Percentiles rank a stretch among this genome's conserved stretches.
Evolutionary conservation across 2,888 invertebrate species (phyloP).

Genomic region (Diplolepis rosae): DNA sequence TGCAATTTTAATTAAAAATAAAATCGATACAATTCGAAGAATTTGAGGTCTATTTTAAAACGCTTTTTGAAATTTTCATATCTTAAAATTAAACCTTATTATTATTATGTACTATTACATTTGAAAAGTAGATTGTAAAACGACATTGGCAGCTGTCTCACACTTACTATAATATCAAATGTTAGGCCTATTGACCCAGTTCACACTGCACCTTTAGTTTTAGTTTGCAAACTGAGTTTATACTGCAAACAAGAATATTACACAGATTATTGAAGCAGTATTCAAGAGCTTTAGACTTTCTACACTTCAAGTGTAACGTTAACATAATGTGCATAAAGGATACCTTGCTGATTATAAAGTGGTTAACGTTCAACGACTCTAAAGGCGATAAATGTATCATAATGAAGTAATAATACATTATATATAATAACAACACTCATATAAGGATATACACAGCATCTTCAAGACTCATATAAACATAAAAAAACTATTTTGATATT

Average conservation of each 20-base stretch:
- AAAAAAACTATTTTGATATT: too few relatives aligned
- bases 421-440: too few relatives aligned
- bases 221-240: neutral
- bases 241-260: slow-evolving; percentile 10
- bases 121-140: neutral
- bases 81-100: neutral
- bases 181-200: slow-evolving; percentile 6
- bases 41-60: neutral
- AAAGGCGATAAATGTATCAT: too few relatives aligned
- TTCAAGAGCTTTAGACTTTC: neutral
- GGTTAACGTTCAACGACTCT: too few relatives aligned
- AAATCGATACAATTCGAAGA: neutral
- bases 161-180: slow-evolving; percentile 13
- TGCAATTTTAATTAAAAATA: too few relatives aligned
- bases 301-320: neutral
- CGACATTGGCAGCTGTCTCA: neutral
- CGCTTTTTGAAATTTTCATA: neutral
- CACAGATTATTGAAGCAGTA: neutral
- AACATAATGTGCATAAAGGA: neutral
- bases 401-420: too few relatives aligned
- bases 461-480: too few relatives aligned
- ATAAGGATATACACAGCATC: too few relatives aligned
- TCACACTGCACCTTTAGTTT: slow-evolving; percentile 6
- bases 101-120: neutral
- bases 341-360: too few relatives aligned